Conservation (phyloP, 2,888 invertebrate genomes). For the Geophilus truncorum region DNA sequence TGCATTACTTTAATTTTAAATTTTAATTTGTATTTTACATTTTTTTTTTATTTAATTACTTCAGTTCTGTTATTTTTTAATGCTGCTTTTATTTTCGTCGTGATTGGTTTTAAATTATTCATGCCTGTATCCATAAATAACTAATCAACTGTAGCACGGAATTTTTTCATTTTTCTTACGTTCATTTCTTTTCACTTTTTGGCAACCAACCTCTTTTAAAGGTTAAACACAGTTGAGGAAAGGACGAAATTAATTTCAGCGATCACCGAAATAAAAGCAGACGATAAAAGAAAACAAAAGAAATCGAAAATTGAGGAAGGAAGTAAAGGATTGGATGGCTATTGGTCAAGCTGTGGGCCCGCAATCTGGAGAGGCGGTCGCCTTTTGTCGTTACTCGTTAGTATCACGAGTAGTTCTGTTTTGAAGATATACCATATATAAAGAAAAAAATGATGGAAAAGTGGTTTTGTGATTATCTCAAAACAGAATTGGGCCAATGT, state of each 20-base stretch:
- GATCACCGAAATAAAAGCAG: neutral
- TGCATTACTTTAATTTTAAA: too few relatives aligned
- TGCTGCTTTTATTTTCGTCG: neutral
- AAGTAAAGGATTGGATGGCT: neutral
- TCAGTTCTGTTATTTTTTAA: neutral
- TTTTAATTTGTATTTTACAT: too few relatives aligned
- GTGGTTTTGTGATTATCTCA: slow-evolving; percentile 20
- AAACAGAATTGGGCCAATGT: slow-evolving; percentile 22
- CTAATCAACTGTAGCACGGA: neutral
- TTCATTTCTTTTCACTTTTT: neutral
- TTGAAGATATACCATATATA: too few relatives aligned
- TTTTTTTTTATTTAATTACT: neutral
- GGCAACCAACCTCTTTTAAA: neutral
- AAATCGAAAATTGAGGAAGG: neutral
- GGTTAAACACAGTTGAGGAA: neutral
- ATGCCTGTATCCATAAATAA: neutral
- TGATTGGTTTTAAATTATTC: slow-evolving; percentile 9
- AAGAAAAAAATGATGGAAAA: neutral
- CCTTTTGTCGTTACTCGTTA: neutral
- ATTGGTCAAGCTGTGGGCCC: neutral
- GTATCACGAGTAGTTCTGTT: neutral
- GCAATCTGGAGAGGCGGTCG: neutral
- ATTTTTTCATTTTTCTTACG: neutral
- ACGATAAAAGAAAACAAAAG: neutral
- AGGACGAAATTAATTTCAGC: too few relatives aligned